phyloP scores from a whole-genome alignment of 1,140 invertebrate genomes.

The Pteromalus puparum region DNA sequence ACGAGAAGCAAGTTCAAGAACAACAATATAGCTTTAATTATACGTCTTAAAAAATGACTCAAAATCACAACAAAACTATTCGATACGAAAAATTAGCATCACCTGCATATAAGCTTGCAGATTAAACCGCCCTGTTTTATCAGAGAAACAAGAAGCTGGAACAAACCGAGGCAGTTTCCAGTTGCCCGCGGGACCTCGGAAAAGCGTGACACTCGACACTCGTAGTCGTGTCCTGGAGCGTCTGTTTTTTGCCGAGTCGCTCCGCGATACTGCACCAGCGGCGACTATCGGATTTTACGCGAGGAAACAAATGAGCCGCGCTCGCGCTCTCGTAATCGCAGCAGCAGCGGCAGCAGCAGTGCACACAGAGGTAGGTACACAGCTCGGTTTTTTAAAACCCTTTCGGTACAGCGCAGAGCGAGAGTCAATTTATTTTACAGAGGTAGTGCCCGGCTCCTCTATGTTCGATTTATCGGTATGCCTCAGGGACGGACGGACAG shows the following conservation, averaged over 20 bases:
- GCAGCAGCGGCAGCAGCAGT: constrained; percentile 22
- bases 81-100: constrained; percentile 16
- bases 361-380: neutral
- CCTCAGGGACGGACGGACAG: constrained; percentile 31
- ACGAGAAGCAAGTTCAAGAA: no score
- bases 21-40: no score
- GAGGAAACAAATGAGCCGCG: constrained; percentile 62
- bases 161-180: constrained; percentile 4
- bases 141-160: neutral
- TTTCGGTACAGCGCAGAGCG: neutral
- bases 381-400: neutral
- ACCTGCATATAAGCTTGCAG: neutral
- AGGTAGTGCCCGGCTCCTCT: constrained; percentile 44
- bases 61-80: no score
- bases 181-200: constrained; percentile 12
- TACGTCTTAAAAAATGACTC: no score
- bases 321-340: constrained; percentile 56
- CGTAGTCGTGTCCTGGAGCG: neutral
- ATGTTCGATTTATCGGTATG: constrained; percentile 56
- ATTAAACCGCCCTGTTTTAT: neutral
- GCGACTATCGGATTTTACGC: constrained; percentile 62
- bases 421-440: constrained; percentile 63
- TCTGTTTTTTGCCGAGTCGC: constrained; percentile 44
- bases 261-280: neutral
- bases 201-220: constrained; percentile 42